These are phyloP conservation scores for Pseudococcus jackbeardsleyi DNA, from an alignment of 2,888 invertebrate species.

Conservation along the genomic window DNA sequence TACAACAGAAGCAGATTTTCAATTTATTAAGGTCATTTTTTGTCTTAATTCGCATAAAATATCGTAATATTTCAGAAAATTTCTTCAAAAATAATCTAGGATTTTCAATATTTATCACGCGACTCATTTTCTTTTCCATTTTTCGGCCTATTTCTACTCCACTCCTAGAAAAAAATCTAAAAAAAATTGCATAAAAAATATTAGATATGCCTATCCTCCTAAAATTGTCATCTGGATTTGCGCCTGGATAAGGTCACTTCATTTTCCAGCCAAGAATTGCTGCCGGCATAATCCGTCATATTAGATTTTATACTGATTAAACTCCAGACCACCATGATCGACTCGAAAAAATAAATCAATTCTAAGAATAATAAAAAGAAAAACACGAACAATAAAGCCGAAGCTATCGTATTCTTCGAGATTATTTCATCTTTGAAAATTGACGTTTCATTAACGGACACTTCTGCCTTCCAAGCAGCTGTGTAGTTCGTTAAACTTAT, in stretches of 20 bases:
- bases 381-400: not conserved
- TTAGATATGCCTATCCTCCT: too few relatives aligned
- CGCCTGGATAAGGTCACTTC: not conserved
- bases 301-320: not conserved
- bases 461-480: not conserved
- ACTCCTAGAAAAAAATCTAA: too few relatives aligned
- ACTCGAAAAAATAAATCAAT: slow-evolving; percentile 1
- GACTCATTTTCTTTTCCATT: too few relatives aligned
- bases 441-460: not conserved
- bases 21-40: too few relatives aligned
- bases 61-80: too few relatives aligned
- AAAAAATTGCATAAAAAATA: too few relatives aligned
- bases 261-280: not conserved
- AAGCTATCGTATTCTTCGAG: not conserved
- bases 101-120: too few relatives aligned
- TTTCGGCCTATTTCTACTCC: too few relatives aligned
- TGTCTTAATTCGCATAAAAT: too few relatives aligned
- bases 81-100: too few relatives aligned
- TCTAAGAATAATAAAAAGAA: not conserved
- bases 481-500: not conserved
- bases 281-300: not conserved
- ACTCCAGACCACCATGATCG: slow-evolving; percentile 12
- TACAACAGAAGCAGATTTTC: too few relatives aligned
- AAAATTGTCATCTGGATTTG: too few relatives aligned
- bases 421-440: not conserved